phyloP scores from a whole-genome alignment of 2,113 vertebrate species.

The Xenopus tropicalis region UCB_Xtro_10.0 CM004443.2:216576501-216577000 shows the following conservation, averaged over 20 bases:
- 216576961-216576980: too few relatives aligned
- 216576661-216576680: not conserved
- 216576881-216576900: slow-evolving; percentile 92
- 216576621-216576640: too few relatives aligned
- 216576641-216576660: not conserved
- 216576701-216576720: too few relatives aligned
- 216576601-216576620: not conserved
- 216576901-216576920: slow-evolving; percentile 92
- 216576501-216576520: too few relatives aligned
- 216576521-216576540: not conserved
- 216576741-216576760: slow-evolving; percentile 83
- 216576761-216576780: slow-evolving; percentile 93
- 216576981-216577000: too few relatives aligned
- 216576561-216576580: not conserved
- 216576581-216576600: too few relatives aligned
- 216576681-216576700: too few relatives aligned
- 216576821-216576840: slow-evolving; percentile 92
- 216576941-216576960: not conserved
- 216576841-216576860: slow-evolving; percentile 93
- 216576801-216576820: slow-evolving; percentile 96
- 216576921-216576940: not conserved
- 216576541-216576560: too few relatives aligned
- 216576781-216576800: slow-evolving; percentile 97
- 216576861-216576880: slow-evolving; percentile 94
- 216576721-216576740: slow-evolving; percentile 84